These are phyloP conservation scores for Chlamydotis undulata DNA, from an alignment of 2,113 vertebrate species.

Conservation along the genomic window DNA sequence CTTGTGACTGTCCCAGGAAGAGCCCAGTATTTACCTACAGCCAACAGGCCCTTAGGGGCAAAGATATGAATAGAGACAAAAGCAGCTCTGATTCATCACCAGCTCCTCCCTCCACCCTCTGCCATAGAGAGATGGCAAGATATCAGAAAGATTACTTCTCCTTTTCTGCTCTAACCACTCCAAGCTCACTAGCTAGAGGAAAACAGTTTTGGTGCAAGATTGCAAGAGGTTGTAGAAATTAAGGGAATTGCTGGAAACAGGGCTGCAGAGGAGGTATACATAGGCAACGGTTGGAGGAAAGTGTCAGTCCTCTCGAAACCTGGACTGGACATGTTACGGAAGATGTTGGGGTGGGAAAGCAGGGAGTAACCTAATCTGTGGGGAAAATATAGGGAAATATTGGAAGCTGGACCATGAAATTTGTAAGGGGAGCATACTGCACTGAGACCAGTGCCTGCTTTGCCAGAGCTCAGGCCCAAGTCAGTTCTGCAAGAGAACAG, in stretches of 20 bases:
- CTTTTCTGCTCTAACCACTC: not conserved
- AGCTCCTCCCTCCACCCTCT: not conserved
- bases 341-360: not conserved
- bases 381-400: not conserved
- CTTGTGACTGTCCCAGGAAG: not conserved
- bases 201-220: not conserved
- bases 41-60: not conserved
- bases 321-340: fast-evolving
- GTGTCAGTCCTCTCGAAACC: not conserved
- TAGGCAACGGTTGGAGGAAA: not conserved
- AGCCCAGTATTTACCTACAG: not conserved
- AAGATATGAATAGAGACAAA: not conserved
- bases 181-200: not conserved
- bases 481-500: not conserved
- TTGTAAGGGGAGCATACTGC: not conserved
- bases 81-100: not conserved
- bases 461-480: not conserved
- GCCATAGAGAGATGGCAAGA: not conserved
- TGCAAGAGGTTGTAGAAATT: not conserved
- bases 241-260: not conserved
- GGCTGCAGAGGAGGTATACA: not conserved
- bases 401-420: fast-evolving
- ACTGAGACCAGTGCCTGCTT: not conserved
- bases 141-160: not conserved
- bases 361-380: fast-evolving